These are phyloP conservation scores for Heteromurus nitidus DNA, from an alignment of 2,888 invertebrate species.

Conservation along the genomic window DNA sequence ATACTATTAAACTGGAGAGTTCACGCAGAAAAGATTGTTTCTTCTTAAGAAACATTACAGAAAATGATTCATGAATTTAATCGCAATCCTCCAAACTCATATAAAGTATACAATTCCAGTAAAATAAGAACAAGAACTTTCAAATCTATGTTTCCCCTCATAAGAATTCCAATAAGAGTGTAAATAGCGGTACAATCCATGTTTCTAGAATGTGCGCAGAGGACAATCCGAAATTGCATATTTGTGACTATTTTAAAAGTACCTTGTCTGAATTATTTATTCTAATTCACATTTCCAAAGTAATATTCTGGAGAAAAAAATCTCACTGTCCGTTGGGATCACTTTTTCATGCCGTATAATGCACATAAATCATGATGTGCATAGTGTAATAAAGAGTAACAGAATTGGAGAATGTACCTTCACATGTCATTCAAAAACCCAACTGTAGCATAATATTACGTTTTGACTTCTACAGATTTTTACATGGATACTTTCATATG, in stretches of 20 bases:
- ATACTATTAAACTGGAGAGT: background rate
- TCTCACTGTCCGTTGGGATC: slow-evolving; percentile 26
- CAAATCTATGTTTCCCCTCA: too few species aligned
- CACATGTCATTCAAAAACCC: too few species aligned
- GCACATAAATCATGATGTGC: slow-evolving; percentile 20
- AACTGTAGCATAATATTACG: too few species aligned
- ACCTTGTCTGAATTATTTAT: slow-evolving; percentile 44
- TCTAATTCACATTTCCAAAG: slow-evolving; percentile 36
- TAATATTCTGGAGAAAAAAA: slow-evolving; percentile 16
- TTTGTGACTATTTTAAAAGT: slow-evolving; percentile 14
- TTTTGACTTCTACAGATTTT: too few species aligned
- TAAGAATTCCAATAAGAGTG: too few species aligned
- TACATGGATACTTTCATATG: too few species aligned
- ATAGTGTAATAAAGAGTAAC: too few species aligned
- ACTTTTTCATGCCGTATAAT: slow-evolving; percentile 17
- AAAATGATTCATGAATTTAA: slow-evolving; percentile 40
- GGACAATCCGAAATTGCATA: background rate
- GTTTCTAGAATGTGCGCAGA: too few species aligned
- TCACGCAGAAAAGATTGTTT: background rate
- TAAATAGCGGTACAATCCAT: too few species aligned
- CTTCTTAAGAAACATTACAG: background rate
- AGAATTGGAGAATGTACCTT: too few species aligned
- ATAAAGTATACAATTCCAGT: background rate
- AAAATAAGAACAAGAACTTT: too few species aligned
- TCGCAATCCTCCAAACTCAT: background rate